Conservation (phyloP, 2,797 vertebrate species). For the Poliocrania exsul region DNA sequence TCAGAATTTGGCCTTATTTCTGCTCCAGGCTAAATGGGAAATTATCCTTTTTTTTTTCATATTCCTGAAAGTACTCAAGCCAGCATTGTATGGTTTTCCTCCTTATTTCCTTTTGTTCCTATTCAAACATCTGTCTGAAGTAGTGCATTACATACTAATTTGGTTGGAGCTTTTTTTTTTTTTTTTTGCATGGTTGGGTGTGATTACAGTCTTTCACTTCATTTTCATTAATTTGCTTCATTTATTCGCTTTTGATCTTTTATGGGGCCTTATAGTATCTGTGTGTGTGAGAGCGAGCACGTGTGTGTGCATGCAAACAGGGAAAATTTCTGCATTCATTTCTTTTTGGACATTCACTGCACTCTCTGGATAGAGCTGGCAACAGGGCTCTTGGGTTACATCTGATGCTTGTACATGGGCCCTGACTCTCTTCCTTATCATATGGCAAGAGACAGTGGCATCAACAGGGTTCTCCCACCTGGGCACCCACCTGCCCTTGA, state of each 20-base stretch:
- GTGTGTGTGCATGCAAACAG: fast-evolving
- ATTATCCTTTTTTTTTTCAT: slow-evolving; percentile 9
- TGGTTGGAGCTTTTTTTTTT: background rate
- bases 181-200: background rate
- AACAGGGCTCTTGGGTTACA: fast-evolving
- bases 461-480: fast-evolving
- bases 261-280: background rate
- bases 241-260: slow-evolving; percentile 40
- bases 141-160: slow-evolving; percentile 55
- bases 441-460: fast-evolving
- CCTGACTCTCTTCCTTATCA: fast-evolving
- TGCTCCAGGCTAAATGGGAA: slow-evolving; percentile 62
- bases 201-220: slow-evolving; percentile 15
- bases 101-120: slow-evolving; percentile 62
- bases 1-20: slow-evolving; percentile 16
- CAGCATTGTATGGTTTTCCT: slow-evolving; percentile 41
- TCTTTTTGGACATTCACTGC: background rate
- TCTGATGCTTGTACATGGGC: fast-evolving
- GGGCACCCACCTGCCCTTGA: background rate
- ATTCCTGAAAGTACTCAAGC: slow-evolving; percentile 43
- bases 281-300: background rate
- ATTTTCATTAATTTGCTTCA: slow-evolving; percentile 17
- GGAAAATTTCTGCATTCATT: background rate
- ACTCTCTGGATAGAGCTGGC: background rate
- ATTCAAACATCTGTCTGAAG: slow-evolving; percentile 61